Conservation (phyloP, 2,797 vertebrate genomes). For the Phyllotis vaccarum region DNA sequence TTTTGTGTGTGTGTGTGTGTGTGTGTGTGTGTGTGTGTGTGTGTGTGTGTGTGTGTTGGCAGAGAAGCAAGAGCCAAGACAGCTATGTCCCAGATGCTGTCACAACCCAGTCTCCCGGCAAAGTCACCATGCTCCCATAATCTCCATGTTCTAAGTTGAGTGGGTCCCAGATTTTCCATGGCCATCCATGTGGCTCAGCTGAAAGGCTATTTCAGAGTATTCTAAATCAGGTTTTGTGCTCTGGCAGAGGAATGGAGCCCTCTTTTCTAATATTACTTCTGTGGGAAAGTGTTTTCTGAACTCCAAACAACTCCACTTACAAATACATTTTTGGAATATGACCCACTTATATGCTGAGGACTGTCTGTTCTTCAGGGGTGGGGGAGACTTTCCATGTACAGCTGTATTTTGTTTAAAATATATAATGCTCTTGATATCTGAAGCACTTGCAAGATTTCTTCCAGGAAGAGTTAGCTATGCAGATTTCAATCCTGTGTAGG, state of each 20-base stretch:
- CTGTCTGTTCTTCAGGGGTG: conserved; percentile 12
- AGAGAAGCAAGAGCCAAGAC: not conserved
- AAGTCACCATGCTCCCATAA: not conserved
- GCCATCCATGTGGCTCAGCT: not conserved
- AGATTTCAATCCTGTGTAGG: not conserved
- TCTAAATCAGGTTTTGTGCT: conserved; percentile 79
- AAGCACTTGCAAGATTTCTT: conserved; percentile 24
- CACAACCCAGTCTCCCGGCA: not conserved
- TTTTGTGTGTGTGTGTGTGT: not conserved
- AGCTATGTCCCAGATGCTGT: not conserved
- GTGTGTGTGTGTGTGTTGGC: not conserved
- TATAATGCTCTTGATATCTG: conserved; percentile 5
- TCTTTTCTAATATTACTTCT: conserved; percentile 83
- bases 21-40: too few species aligned
- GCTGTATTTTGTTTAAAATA: conserved; percentile 32
- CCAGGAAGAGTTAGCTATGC: not conserved
- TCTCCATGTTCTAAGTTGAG: not conserved
- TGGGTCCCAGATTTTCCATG: conserved; percentile 57
- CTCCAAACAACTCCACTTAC: conserved; percentile 75
- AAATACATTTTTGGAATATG: conserved; percentile 76
- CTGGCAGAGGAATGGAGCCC: conserved; percentile 70
- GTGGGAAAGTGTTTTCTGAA: conserved; percentile 82
- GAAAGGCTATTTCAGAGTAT: conserved; percentile 75
- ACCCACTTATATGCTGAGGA: conserved; percentile 64
- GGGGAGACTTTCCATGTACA: not conserved